Conservation (phyloP, 1,140 invertebrate species). For the Temnothorax curvispinosus region DNA sequence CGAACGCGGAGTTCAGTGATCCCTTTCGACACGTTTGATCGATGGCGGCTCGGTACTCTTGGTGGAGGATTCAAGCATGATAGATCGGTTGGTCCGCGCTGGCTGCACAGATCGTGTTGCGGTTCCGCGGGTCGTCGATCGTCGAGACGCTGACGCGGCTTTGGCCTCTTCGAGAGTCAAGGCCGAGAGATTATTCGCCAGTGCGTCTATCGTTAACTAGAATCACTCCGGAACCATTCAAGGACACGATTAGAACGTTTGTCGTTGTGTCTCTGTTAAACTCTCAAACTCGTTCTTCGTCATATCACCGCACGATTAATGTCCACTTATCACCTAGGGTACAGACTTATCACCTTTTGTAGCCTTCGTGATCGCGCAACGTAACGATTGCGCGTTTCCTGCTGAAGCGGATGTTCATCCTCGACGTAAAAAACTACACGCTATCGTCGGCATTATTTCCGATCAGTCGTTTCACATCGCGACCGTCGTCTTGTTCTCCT, state of each 20-base stretch:
- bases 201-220: neutral
- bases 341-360: neutral
- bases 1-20: constrained; percentile 1
- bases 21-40: constrained; percentile 33
- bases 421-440: neutral
- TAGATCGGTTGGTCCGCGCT: neutral
- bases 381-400: constrained; percentile 12
- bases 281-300: constrained; percentile 23
- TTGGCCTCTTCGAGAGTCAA: constrained; percentile 65
- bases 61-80: constrained; percentile 12
- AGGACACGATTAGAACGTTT: constrained; percentile 41
- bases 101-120: constrained; percentile 1
- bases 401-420: neutral
- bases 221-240: neutral
- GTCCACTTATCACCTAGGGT: neutral
- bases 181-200: constrained; percentile 65
- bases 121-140: constrained; percentile 25
- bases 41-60: neutral
- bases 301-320: neutral
- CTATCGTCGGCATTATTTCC: neutral
- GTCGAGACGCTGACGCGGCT: constrained; percentile 25
- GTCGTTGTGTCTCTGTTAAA: neutral
- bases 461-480: neutral
- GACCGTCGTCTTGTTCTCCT: neutral
- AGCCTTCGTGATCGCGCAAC: neutral